Conservation (phyloP, 2,797 vertebrate species). For the Chloroceryle inda region DNA sequence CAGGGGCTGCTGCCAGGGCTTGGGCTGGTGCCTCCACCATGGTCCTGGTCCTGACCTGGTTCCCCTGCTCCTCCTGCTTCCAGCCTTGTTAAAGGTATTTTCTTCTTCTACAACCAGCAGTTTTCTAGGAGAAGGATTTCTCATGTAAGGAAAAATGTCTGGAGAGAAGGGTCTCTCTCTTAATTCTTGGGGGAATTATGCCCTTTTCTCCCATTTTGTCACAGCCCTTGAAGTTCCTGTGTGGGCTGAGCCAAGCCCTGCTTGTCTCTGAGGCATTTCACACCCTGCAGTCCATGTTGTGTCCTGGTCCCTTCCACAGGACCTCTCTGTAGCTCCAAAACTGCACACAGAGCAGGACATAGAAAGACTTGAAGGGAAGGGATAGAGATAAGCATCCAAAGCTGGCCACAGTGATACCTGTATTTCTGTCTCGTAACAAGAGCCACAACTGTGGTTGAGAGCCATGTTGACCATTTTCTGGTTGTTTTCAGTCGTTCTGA, state of each 20-base stretch:
- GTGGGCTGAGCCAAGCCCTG: background rate
- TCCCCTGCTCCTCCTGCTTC: background rate
- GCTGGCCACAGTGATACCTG: background rate
- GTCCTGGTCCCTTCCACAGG: background rate
- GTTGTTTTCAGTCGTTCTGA: background rate
- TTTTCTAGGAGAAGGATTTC: background rate
- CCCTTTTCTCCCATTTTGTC: background rate
- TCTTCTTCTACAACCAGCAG: background rate
- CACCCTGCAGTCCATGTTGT: rapidly evolving
- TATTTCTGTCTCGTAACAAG: background rate
- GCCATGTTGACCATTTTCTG: background rate
- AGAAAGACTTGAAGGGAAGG: background rate
- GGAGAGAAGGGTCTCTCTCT: background rate
- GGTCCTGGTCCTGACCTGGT: background rate
- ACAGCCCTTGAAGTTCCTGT: background rate
- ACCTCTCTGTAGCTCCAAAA: background rate
- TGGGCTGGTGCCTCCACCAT: background rate
- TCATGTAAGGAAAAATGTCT: background rate
- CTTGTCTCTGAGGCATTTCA: background rate
- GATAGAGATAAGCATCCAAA: background rate
- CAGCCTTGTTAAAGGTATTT: background rate
- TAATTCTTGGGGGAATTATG: background rate
- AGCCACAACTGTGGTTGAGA: background rate
- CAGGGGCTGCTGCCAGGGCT: background rate
- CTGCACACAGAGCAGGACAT: background rate